Evolutionary conservation across 2,888 invertebrate species (phyloP).

Genomic region (Myopa tessellatipennis): DNA sequence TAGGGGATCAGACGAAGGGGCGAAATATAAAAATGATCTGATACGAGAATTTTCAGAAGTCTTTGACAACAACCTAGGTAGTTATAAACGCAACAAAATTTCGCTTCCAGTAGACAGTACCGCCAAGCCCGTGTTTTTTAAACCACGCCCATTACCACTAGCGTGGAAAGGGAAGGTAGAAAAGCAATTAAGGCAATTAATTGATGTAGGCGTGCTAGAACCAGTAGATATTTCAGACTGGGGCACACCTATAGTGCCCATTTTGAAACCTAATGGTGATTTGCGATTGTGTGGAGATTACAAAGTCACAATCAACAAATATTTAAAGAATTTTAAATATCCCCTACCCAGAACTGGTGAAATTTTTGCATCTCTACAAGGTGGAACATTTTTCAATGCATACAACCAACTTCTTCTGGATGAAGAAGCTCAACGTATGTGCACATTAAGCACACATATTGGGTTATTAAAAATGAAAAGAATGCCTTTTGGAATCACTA

Average conservation of each 20-base stretch:
- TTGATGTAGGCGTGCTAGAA: neutral
- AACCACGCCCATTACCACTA: slow-evolving; percentile 1
- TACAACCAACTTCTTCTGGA: too few species aligned
- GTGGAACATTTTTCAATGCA: too few species aligned
- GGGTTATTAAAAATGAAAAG: too few species aligned
- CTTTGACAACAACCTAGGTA: too few species aligned
- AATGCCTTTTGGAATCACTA: too few species aligned
- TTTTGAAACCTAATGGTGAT: neutral
- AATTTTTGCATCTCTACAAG: neutral
- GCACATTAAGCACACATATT: too few species aligned
- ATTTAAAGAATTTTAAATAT: neutral
- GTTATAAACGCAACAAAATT: too few species aligned
- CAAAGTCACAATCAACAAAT: slow-evolving; percentile 1
- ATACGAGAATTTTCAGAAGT: too few species aligned
- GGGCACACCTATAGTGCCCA: neutral
- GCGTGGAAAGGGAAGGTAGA: neutral
- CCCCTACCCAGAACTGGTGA: neutral
- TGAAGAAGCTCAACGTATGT: too few species aligned
- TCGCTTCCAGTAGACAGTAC: too few species aligned
- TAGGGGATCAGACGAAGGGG: too few species aligned
- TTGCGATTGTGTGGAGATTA: neutral
- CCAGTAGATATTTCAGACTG: slow-evolving; percentile 9
- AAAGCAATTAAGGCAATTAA: slow-evolving; percentile 7
- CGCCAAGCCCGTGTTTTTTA: slow-evolving; percentile 1
- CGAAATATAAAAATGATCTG: too few species aligned